phyloP scores from a whole-genome alignment of 2,888 invertebrate genomes.

The Cantharis rufa region DNA sequence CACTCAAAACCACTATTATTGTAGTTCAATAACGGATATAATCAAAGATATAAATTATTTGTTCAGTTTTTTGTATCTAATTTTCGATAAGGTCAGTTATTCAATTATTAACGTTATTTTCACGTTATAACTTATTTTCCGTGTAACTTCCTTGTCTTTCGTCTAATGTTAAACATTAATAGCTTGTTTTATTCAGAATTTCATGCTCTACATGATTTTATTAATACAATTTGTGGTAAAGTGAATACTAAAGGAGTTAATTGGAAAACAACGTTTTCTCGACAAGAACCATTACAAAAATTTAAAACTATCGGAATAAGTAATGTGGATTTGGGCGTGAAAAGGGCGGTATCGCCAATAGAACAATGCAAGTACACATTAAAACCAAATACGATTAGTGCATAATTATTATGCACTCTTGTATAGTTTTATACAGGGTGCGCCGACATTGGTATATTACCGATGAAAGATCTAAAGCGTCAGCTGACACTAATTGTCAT shows the following conservation, averaged over 20 bases:
- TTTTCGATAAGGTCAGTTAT: too few species aligned
- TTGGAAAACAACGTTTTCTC: background rate
- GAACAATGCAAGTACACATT: background rate
- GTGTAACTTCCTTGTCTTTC: background rate
- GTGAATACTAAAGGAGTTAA: background rate
- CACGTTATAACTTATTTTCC: background rate
- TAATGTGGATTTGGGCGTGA: background rate
- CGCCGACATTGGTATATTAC: background rate
- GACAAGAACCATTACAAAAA: background rate
- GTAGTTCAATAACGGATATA: too few species aligned
- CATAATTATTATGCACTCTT: background rate
- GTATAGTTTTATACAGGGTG: background rate
- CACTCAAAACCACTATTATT: too few species aligned
- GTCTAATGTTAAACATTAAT: background rate
- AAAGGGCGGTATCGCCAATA: background rate
- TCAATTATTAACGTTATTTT: background rate
- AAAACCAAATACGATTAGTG: background rate
- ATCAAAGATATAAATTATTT: too few species aligned
- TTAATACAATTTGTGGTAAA: background rate
- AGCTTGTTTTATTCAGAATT: background rate
- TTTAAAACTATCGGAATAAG: background rate
- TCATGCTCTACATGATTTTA: background rate
- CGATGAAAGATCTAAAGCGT: background rate
- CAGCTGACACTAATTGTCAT: background rate
- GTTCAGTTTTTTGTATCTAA: too few species aligned